A percentile compares a stretch with the other conserved stretches of the same genome.
phyloP scores from a whole-genome alignment of 2,113 vertebrate species.

The Vanacampus margaritifer region DNA sequence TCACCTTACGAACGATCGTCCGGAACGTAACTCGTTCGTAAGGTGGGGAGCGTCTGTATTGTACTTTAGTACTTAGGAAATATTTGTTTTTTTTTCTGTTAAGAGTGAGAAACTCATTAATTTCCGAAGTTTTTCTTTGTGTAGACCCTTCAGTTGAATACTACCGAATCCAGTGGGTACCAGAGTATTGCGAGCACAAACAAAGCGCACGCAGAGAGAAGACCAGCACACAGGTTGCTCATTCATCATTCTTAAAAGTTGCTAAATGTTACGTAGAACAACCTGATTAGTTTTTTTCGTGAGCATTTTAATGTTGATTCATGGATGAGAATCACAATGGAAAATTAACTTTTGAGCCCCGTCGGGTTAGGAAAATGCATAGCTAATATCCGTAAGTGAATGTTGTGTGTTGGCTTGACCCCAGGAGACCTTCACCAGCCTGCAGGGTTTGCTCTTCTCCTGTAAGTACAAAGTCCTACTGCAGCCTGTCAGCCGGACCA shows the following conservation, averaged over 20 bases:
- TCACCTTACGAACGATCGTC: no score
- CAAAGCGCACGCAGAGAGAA: constrained; percentile 60
- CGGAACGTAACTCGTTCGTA: no score
- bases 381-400: background rate
- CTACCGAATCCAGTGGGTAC: constrained; percentile 82
- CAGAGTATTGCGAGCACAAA: constrained; percentile 80
- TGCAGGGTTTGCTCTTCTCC: constrained; percentile 82
- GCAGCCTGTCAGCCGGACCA: constrained; percentile 71
- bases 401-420: constrained; percentile 15
- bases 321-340: background rate
- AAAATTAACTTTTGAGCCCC: background rate
- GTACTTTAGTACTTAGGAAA: no score
- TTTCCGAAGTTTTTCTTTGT: background rate
- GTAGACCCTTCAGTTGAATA: constrained; percentile 58
- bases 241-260: background rate
- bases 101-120: background rate
- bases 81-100: no score
- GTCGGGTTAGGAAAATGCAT: background rate
- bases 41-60: no score
- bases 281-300: background rate
- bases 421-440: constrained; percentile 82
- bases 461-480: constrained; percentile 89
- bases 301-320: background rate
- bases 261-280: background rate
- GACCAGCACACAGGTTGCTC: constrained; percentile 57